Evolutionary conservation across 2,113 vertebrate species (phyloP).

Genomic region (Edolisoma coerulescens): DNA sequence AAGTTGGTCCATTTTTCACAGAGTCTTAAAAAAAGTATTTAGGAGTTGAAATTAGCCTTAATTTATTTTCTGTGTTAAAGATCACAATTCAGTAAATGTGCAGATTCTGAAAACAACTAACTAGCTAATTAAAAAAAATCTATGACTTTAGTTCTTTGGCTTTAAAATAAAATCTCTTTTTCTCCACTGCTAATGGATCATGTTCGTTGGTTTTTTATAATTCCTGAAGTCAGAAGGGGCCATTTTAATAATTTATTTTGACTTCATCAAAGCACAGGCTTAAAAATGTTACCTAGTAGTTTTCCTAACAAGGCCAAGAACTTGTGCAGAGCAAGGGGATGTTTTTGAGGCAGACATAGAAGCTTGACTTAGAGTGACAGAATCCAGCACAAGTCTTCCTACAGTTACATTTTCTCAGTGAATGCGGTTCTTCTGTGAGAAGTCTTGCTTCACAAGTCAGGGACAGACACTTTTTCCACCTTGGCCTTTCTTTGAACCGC

Average conservation of each 20-base stretch:
- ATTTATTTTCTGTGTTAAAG: not conserved
- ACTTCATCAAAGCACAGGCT: not conserved
- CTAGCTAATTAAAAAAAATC: not conserved
- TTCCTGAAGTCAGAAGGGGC: not conserved
- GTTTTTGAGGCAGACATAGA: not conserved
- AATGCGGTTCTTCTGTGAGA: not conserved
- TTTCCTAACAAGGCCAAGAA: not conserved
- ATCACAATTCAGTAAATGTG: not conserved
- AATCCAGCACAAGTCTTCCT: not conserved
- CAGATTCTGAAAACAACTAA: not conserved
- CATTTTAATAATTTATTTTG: not conserved
- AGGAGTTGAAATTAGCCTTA: not conserved
- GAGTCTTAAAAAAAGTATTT: not conserved
- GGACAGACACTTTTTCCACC: not conserved
- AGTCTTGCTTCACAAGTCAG: not conserved
- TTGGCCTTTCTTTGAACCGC: not conserved
- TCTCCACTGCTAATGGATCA: not conserved
- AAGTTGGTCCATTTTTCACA: not conserved
- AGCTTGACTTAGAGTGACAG: not conserved
- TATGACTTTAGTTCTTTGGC: not conserved
- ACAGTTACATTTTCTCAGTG: not conserved
- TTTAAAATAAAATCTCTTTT: not conserved
- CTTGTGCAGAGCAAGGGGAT: not conserved
- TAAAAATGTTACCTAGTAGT: not conserved
- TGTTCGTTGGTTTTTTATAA: not conserved